Evolutionary conservation across 2,888 invertebrate species (phyloP).

Genomic region (Mycalesis mineus): DNA sequence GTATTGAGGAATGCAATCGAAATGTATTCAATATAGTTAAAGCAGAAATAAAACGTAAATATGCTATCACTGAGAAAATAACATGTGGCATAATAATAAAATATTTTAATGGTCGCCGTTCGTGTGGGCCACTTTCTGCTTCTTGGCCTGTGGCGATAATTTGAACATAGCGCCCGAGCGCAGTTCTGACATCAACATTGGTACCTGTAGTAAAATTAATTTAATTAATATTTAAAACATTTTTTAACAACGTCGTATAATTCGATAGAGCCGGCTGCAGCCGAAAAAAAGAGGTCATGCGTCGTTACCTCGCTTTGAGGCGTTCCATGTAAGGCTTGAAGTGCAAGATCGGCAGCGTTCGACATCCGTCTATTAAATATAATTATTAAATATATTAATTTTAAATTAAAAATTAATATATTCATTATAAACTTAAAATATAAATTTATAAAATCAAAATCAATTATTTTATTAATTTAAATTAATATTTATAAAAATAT

Average conservation of each 20-base stretch:
- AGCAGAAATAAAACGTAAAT: not conserved
- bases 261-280: too few relatives aligned
- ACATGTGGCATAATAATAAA: not conserved
- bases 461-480: too few relatives aligned
- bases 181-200: conserved; percentile 56
- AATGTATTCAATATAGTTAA: not conserved
- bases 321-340: too few relatives aligned
- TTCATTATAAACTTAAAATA: too few relatives aligned
- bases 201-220: conserved; percentile 35
- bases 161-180: conserved; percentile 59
- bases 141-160: conserved; percentile 51
- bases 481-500: too few relatives aligned
- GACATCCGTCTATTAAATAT: too few relatives aligned
- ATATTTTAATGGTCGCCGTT: conserved; percentile 55
- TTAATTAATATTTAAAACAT: not conserved
- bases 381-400: too few relatives aligned
- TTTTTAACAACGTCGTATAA: not conserved
- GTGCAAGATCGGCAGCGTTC: too few relatives aligned
- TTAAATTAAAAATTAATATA: too few relatives aligned
- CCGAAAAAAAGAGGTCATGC: too few relatives aligned
- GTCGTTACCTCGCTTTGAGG: too few relatives aligned
- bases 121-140: conserved; percentile 49
- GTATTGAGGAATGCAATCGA: conserved; percentile 2
- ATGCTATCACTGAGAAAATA: not conserved
- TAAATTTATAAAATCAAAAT: too few relatives aligned